Base-by-base conservation (phyloP, 2,113 vertebrate species). In the Coptodon bakossiorum region DNA sequence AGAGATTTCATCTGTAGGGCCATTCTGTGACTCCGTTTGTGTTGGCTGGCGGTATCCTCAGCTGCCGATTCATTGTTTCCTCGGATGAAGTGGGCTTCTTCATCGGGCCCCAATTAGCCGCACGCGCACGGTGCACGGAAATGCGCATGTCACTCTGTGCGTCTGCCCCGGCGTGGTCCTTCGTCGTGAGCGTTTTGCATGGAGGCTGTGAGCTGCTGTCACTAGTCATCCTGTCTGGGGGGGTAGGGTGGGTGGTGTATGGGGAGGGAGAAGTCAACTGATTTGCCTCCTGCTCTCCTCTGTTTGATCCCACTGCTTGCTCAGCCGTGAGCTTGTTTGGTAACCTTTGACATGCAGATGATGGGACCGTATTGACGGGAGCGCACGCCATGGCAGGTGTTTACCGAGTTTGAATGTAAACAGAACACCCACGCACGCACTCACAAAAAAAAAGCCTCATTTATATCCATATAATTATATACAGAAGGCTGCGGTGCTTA, bases 291-390 rank as follows among this genome's bases (percentile, higher is more conserved):
- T 86, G 90, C 86, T 91, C 93, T 78, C 48, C 81, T 66, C 56
- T 88, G 87, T 94, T 92, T 93, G 94, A 92, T 92, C 89, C 83
- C n/a, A 22, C 87, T 90, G 91, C 87, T 90, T 83, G 90, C 92
- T 91, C 82, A 91, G 84, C 90, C 89, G 16, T 83, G 66, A 84
- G 88, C 88, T 81, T 91, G 86, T 93, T 92, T 92, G 79, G 85
- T 92, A 86, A 94, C 94, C 91, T 90, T 90, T 90, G 85, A 92
- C 92, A 87, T 36, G 73, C 82, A 89, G 84, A 93, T 94, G 90
- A 94, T 90, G 17, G 88, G 81, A 63, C n/a, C 80, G 48, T 82
- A 88, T 85, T 89, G 91, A 91, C 80, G 89, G 90, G 78, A 68
- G 81, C 3, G 2, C 63, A 80, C 17, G 6, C 78, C 71, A 71